Percentiles rank a stretch among this genome's conserved stretches.
These are phyloP conservation scores for Salvelinus fontinalis DNA, from an alignment of 2,113 vertebrate species.

Conservation along the genomic window DNA sequence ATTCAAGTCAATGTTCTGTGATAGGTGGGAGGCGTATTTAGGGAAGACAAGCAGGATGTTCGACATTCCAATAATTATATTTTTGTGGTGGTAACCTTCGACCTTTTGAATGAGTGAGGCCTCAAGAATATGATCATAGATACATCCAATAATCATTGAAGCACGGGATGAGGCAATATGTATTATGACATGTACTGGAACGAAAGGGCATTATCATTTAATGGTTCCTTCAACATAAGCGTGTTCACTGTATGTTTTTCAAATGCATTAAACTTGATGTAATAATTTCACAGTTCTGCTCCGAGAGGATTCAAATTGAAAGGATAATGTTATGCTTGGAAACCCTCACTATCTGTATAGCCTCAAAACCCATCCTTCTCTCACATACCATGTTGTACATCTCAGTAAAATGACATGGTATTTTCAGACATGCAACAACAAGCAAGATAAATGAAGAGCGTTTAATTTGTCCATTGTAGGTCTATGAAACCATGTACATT, in stretches of 20 bases:
- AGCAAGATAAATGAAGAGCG: not conserved
- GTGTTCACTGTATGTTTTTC: not conserved
- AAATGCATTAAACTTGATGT: constrained; percentile 56
- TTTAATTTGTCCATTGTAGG: not conserved
- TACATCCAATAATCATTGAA: too few species aligned
- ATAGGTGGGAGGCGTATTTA: too few species aligned
- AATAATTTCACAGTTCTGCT: constrained; percentile 54
- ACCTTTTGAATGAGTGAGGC: too few species aligned
- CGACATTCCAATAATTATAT: too few species aligned
- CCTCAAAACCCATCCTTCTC: not conserved
- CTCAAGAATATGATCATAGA: too few species aligned
- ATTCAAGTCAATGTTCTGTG: too few species aligned
- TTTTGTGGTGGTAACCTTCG: too few species aligned
- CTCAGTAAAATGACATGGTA: not conserved
- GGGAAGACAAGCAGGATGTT: too few species aligned
- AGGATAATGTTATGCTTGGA: constrained; percentile 30
- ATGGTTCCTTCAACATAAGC: too few species aligned
- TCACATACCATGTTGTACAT: not conserved
- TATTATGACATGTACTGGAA: too few species aligned
- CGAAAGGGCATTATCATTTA: too few species aligned
- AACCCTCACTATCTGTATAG: not conserved
- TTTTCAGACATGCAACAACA: not conserved
- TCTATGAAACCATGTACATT: not conserved
- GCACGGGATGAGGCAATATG: too few species aligned
- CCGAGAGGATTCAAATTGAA: not conserved